Base-by-base conservation (phyloP, 2,113 vertebrate species). In the Nematolebias whitei region DNA sequence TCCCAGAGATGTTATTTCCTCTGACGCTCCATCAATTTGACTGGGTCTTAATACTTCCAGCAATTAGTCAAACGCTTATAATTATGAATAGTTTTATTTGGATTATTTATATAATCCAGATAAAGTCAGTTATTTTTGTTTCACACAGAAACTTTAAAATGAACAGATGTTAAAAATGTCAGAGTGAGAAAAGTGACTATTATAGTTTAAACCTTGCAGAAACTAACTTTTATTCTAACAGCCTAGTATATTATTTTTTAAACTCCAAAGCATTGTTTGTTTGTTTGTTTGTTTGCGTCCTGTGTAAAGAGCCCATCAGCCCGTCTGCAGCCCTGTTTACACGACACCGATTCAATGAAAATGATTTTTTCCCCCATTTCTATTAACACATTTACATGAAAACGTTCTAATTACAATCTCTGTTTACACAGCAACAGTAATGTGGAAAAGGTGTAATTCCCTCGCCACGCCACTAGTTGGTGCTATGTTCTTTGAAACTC, bases 271-370 rank as follows among this genome's bases (percentile, higher is more conserved):
- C 4, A 29, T n/a, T 71, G 63, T 66, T 68, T 75, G 2, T 18
- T 18, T 44, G 4, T 68, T 87, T 75, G 2, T 6, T 18, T 44
- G 6, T 68, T 87, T 85, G 82, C 74, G 15, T 86, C 63, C 75
- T 68, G 56, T 84, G 76, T 52, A 64, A 85, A 74, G 58, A 60
- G 44, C 44, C 47, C 68, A 39, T 71, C 55, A 55, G 29, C 26
- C 63, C 55, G n/a, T n/a, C 39, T 20, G 73, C 62, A 48, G 66
- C 61, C 49, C n/a, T n/a, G n/a, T n/a, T n/a, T n/a, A n/a, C n/a
- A n/a, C n/a, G n/a, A n/a, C n/a, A n/a, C n/a, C n/a, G n/a, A n/a
- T n/a, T n/a, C n/a, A n/a, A n/a, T n/a, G n/a, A n/a, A n/a, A n/a
- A n/a, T n/a, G n/a, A n/a, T n/a, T n/a, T n/a, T n/a, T n/a, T n/a